A percentile compares a stretch with the other conserved stretches of the same genome.
Evolutionary conservation across 2,888 invertebrate genomes (phyloP).

Genomic region (Dolomedes plantarius): DNA sequence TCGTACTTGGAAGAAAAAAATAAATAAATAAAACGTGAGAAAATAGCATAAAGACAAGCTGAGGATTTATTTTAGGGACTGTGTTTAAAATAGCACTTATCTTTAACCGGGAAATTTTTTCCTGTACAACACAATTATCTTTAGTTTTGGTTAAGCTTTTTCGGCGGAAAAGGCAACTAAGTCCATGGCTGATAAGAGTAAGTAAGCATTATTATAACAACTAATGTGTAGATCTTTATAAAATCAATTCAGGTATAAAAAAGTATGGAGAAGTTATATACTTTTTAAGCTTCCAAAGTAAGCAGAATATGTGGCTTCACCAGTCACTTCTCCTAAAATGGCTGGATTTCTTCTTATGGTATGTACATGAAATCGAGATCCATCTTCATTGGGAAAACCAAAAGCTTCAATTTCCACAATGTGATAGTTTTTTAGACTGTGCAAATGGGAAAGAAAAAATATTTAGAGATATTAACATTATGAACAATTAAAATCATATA

Average conservation of each 20-base stretch:
- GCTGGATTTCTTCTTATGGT: conserved; percentile 79
- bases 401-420: conserved; percentile 79
- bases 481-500: too few species aligned
- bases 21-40: too few species aligned
- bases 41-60: too few species aligned
- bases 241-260: neutral
- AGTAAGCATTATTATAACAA: neutral
- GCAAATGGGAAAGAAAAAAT: conserved; percentile 27
- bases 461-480: too few species aligned
- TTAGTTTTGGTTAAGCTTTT: neutral
- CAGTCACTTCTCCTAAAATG: conserved; percentile 79
- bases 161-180: neutral
- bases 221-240: neutral
- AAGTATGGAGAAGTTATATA: conserved; percentile 71
- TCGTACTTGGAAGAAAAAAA: too few species aligned
- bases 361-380: conserved; percentile 74
- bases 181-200: neutral
- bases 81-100: too few species aligned
- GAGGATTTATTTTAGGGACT: too few species aligned
- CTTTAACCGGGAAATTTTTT: neutral
- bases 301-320: conserved; percentile 79
- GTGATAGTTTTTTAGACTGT: conserved; percentile 79
- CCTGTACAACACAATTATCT: neutral
- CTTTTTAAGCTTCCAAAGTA: conserved; percentile 78
- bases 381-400: conserved; percentile 75